Conservation (phyloP, 2,888 invertebrate genomes). For the Platycnemis pennipes region DNA sequence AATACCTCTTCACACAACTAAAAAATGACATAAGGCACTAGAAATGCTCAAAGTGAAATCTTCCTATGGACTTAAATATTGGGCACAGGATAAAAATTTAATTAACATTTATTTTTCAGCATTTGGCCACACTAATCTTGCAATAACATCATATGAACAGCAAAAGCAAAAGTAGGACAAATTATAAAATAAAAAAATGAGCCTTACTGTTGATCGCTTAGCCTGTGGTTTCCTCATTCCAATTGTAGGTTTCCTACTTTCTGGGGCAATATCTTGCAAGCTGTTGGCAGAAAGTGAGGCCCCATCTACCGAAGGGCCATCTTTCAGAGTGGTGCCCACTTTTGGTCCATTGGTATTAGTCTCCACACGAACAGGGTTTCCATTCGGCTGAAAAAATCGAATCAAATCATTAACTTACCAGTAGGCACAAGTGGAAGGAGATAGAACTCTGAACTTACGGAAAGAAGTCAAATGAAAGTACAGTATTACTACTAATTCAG, state of each 20-base stretch:
- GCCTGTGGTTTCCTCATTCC: constrained; percentile 85
- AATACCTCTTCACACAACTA: no score
- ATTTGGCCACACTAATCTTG: no score
- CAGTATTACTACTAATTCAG: no score
- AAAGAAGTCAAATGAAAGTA: no score
- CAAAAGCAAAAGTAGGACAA: neutral
- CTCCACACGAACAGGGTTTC: neutral
- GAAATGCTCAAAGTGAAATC: no score
- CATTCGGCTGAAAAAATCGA: constrained; percentile 25
- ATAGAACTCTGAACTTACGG: no score
- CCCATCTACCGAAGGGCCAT: constrained; percentile 77
- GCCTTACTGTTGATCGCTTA: constrained; percentile 77
- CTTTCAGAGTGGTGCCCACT: constrained; percentile 70
- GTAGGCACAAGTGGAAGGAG: no score
- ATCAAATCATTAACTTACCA: neutral
- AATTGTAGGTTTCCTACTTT: constrained; percentile 85
- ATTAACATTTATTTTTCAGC: no score
- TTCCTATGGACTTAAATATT: no score
- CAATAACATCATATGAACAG: no score
- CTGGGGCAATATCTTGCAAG: constrained; percentile 72
- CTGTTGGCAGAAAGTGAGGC: constrained; percentile 74
- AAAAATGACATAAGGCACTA: no score
- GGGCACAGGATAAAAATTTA: no score
- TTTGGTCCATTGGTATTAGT: constrained; percentile 66
- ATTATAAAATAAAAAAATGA: neutral